Base-by-base conservation (phyloP, 2,113 vertebrate species). In the Trachemys scripta region DNA sequence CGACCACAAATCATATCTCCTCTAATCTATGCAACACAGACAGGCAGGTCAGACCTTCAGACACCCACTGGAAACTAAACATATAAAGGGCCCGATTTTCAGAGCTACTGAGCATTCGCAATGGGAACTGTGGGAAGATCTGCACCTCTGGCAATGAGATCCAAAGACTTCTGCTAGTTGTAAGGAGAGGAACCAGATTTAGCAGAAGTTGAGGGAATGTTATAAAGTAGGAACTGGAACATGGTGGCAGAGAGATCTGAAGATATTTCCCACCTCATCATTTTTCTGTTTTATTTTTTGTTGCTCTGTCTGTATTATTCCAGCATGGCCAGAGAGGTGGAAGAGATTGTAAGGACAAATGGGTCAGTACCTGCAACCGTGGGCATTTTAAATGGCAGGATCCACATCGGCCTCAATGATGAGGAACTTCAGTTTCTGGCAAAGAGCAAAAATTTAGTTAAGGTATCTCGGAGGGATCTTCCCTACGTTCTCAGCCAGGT, bases 401-500 rank as follows among this genome's bases (percentile, higher is more conserved):
- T 99, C 72, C 98, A 98, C 0, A 98, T 99, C 31, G 99, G 99
- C n/a, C 98, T 99, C 88, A 97, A 98, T 0, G 88, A 98, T 0
- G 96, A 98, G 82, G 98, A 99, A 80, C 98, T 99, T 1, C 96
- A 99, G 82, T 97, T 98, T 84, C 97, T 99, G 72, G 98, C 99
- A 65, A 95, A 95, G 78, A 98, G 93, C 95, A 96, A 97, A 96
- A 98, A 95, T 2, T n/a, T 98, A 25, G 80, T 98, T 90, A 99
- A 99, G 94, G 99, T 99, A 62, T 99, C 99, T 88, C 98, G 98
- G 16, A 98, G 99, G 81, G 99, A 99, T 95, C 95, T 99, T 72
- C 98, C 99, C 51, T 99, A 98, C 0, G 95, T 98, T 76, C 95
- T 99, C 85, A 99, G 99, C 97, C 98, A 99, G 98, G 99, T 99